These are phyloP conservation scores for Leuciscus idus DNA, from an alignment of 2,113 vertebrate genomes.

Conservation along the genomic window DNA sequence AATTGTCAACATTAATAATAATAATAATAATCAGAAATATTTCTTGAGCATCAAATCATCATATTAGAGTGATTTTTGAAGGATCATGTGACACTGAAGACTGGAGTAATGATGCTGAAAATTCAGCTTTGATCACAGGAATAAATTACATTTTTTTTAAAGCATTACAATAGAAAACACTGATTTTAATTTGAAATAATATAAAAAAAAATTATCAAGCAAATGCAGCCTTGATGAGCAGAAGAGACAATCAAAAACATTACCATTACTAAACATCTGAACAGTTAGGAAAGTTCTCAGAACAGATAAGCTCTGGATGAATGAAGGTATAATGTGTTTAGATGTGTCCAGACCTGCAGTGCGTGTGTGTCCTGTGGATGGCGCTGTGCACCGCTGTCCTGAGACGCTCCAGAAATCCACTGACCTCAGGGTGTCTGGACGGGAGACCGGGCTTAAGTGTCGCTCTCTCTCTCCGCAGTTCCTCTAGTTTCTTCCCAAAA, in stretches of 20 bases:
- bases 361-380: slow-evolving; percentile 63
- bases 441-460: slow-evolving; percentile 81
- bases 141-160: neutral
- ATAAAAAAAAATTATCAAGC: neutral
- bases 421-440: slow-evolving; percentile 81
- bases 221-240: neutral
- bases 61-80: neutral
- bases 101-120: neutral
- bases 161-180: neutral
- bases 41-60: neutral
- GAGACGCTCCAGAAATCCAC: slow-evolving; percentile 78
- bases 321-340: neutral
- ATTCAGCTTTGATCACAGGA: neutral
- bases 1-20: neutral
- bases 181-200: neutral
- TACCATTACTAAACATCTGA: too few species aligned
- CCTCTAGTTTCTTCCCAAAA: slow-evolving; percentile 81
- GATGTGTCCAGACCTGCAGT: slow-evolving; percentile 62
- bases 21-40: neutral
- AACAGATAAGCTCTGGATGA: too few species aligned
- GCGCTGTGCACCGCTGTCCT: slow-evolving; percentile 72
- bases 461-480: slow-evolving; percentile 78
- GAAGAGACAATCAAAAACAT: too few species aligned
- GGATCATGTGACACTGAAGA: neutral
- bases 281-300: too few species aligned